Conservation (phyloP, 2,888 invertebrate genomes). For the Syritta pipiens region DNA sequence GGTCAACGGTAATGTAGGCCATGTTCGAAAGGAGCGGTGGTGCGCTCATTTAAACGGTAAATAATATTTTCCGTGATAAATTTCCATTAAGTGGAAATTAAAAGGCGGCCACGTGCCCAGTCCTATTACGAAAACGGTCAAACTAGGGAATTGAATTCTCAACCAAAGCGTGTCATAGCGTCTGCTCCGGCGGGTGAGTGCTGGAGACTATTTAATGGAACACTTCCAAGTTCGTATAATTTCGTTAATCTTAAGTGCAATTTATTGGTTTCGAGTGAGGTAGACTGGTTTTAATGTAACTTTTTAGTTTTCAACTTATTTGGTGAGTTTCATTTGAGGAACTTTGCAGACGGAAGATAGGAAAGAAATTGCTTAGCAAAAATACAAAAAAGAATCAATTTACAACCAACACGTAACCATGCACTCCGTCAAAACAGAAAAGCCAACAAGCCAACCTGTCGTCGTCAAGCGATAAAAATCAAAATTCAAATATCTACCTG, state of each 20-base stretch:
- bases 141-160: conserved; percentile 46
- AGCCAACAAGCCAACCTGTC: neutral
- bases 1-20: conserved; percentile 22
- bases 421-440: neutral
- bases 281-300: neutral
- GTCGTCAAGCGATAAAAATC: conserved; percentile 5
- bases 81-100: conserved; percentile 65
- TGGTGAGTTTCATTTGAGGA: too few relatives aligned
- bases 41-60: conserved; percentile 64
- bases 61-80: conserved; percentile 65
- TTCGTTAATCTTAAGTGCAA: conserved; percentile 45
- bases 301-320: neutral
- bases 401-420: neutral
- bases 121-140: conserved; percentile 3
- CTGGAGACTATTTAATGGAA: conserved; percentile 30
- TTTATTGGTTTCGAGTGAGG: conserved; percentile 24
- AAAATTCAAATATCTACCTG: conserved; percentile 2
- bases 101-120: conserved; percentile 43
- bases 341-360: too few relatives aligned
- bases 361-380: too few relatives aligned
- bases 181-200: too few relatives aligned
- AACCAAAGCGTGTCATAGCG: neutral
- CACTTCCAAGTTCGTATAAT: conserved; percentile 22
- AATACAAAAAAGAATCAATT: conserved; percentile 12
- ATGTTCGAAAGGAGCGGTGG: conserved; percentile 18